Percentiles rank a stretch among this genome's conserved stretches.
Conservation (phyloP, 2,113 vertebrate species). For the Malurus elegans region DNA sequence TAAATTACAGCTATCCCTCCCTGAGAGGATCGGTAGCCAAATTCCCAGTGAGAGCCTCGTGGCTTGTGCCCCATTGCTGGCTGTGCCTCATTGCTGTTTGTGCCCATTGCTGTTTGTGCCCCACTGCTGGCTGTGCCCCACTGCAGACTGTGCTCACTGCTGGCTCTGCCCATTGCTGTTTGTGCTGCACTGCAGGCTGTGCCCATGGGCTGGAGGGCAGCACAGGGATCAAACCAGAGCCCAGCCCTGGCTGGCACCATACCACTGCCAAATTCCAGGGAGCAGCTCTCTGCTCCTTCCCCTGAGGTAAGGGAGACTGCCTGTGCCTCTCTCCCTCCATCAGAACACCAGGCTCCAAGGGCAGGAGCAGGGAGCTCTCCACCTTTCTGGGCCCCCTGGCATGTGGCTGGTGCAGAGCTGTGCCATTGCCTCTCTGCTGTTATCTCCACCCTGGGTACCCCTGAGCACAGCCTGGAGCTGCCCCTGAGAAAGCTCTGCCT, state of each 20-base stretch:
- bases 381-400: background rate
- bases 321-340: accelerated
- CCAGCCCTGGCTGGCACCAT: background rate
- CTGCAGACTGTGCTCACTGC: background rate
- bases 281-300: background rate
- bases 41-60: background rate
- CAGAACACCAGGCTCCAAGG: accelerated
- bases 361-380: background rate
- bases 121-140: too few species aligned
- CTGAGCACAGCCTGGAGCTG: background rate
- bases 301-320: accelerated
- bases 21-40: background rate
- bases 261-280: background rate
- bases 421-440: accelerated
- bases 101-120: background rate
- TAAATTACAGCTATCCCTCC: background rate
- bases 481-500: background rate
- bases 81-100: background rate
- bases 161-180: background rate
- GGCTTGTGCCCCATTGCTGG: background rate
- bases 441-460: background rate
- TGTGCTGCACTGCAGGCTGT: background rate
- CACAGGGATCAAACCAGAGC: accelerated
- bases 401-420: accelerated
- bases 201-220: background rate